Evolutionary conservation across 2,888 invertebrate genomes (phyloP), one percentile per base, ranked within the genome.

Genomic region (Brenthis ino): DNA sequence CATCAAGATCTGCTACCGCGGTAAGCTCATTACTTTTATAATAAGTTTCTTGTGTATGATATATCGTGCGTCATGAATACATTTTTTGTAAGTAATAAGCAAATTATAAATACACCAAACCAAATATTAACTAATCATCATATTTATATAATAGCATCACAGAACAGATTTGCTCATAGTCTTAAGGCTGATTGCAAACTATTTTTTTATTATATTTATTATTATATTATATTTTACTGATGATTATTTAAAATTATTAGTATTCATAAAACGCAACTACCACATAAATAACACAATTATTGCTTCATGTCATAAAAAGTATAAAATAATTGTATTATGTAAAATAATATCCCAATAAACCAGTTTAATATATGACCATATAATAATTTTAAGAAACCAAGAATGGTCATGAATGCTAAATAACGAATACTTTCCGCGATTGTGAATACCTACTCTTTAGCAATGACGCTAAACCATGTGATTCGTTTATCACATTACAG

Each of bases 1-100:
- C 88, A 16, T 93, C 93, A 14, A 85, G 93, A 68, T 93, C 93
- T 67, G 93, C 93, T 16, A 89, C 91, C 65, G 75, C 93, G 79
- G 93, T 93, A 85, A 70, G 33, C 55, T 11, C 48, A 56, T 53
- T 64, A 20, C 11, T 14, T 33, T 47, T 20, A 55, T 16, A 20
- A 33, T 37, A 20, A 13, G 3, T 53, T 13, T 13, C 24, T 24
- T 50, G 13, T 28, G 28, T 28, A 28, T 28, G 28, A 28, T 28
- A 28, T 4, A 28, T 28, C 28, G 28, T 28, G 20, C 11, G 20
- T 58, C 14, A 43, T 33, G 16, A 33, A 51, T 5, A 51, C n/a
- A n/a, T n/a, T 51, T 51, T n/a, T 51, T 51, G n/a, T 51, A 13
- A 8, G 16, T 53, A 53, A 16, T 16, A 16, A 14, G 8, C 8